Evolutionary conservation across 2,888 invertebrate genomes (phyloP).

Genomic region (Boloria selene): DNA sequence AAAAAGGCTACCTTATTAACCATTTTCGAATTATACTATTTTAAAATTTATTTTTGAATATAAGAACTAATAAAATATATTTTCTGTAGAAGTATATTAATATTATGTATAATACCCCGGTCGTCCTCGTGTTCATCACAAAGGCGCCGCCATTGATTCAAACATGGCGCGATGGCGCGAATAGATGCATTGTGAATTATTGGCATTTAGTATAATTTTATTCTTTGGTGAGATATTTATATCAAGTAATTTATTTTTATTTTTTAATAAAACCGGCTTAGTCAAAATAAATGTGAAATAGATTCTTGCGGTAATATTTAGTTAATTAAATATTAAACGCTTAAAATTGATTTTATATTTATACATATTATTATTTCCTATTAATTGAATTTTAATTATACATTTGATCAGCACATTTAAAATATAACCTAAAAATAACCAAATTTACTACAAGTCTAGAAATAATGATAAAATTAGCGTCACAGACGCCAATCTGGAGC

Average conservation of each 20-base stretch:
- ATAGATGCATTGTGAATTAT: slow-evolving; percentile 36
- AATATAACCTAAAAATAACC: too few relatives aligned
- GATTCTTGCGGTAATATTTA: too few relatives aligned
- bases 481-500: slow-evolving; percentile 19
- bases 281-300: too few relatives aligned
- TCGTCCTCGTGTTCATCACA: slow-evolving; percentile 29
- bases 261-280: too few relatives aligned
- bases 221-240: neutral
- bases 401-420: too few relatives aligned
- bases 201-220: slow-evolving; percentile 1
- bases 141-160: slow-evolving; percentile 45
- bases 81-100: slow-evolving; percentile 24
- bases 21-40: too few relatives aligned
- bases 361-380: too few relatives aligned
- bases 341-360: too few relatives aligned
- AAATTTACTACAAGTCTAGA: neutral
- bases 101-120: slow-evolving; percentile 14
- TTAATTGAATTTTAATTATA: too few relatives aligned
- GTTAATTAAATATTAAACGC: too few relatives aligned
- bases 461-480: slow-evolving; percentile 23
- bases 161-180: slow-evolving; percentile 37
- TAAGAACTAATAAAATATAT: slow-evolving; percentile 14
- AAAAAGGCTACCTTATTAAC: too few relatives aligned
- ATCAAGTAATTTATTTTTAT: neutral
- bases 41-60: neutral